These are phyloP conservation scores for Cantharis lateralis DNA, from an alignment of 2,888 invertebrate genomes.

Conservation along the genomic window DNA sequence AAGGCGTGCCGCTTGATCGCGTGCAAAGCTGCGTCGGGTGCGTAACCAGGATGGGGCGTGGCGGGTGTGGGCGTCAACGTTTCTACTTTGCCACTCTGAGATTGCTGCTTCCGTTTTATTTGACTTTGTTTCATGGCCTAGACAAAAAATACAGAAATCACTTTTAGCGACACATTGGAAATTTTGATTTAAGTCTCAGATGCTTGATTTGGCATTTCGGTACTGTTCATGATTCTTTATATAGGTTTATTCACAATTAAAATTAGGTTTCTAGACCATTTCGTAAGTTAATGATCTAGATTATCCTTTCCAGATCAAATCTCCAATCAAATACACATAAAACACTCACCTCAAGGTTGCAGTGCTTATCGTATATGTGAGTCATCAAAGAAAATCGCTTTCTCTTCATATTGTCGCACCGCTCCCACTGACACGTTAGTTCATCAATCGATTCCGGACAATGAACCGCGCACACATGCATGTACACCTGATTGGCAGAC, in stretches of 20 bases:
- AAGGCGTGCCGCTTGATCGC: constrained; percentile 95
- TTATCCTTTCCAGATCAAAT: too few species aligned
- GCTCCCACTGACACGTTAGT: constrained; percentile 87
- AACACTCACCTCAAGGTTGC: constrained; percentile 73
- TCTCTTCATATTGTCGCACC: constrained; percentile 87
- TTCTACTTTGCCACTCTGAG: constrained; percentile 58
- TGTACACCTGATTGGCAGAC: constrained; percentile 78
- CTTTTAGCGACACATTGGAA: too few species aligned
- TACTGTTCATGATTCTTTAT: too few species aligned
- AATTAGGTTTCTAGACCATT: too few species aligned
- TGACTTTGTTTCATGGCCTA: constrained; percentile 70
- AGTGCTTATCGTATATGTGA: constrained; percentile 94
- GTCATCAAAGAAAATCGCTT: constrained; percentile 95
- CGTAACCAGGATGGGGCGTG: constrained; percentile 81
- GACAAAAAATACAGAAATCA: too few species aligned
- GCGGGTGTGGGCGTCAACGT: constrained; percentile 62
- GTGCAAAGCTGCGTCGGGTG: constrained; percentile 93
- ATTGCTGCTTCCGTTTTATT: constrained; percentile 66
- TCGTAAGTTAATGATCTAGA: too few species aligned
- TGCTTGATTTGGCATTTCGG: too few species aligned
- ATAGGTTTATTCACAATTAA: too few species aligned
- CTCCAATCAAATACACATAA: neutral
- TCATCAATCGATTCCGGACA: constrained; percentile 72
- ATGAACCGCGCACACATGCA: constrained; percentile 86
- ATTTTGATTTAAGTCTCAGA: too few species aligned